These are phyloP conservation scores for Ginglymostoma cirratum DNA, from an alignment of 2,113 vertebrate species.

Conservation along the genomic window DNA sequence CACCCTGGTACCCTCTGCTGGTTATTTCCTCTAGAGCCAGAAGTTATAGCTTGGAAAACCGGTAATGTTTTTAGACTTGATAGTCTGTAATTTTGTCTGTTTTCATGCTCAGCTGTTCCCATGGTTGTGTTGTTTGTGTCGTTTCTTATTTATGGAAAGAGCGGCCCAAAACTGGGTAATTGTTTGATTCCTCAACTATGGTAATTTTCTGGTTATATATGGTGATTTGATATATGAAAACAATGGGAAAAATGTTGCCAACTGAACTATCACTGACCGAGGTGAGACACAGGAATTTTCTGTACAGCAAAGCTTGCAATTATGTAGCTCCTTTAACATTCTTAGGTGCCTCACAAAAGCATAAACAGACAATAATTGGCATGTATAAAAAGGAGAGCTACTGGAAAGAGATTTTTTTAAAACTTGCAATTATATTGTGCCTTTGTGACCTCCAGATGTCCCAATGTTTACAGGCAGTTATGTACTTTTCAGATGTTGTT, in stretches of 20 bases:
- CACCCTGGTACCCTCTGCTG: background rate
- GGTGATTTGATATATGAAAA: background rate
- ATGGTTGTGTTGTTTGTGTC: background rate
- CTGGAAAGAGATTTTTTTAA: background rate
- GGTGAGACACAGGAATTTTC: background rate
- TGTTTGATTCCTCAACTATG: background rate
- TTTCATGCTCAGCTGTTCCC: background rate
- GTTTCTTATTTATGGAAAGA: background rate
- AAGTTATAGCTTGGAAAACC: background rate
- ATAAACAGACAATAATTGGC: background rate
- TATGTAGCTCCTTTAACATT: background rate
- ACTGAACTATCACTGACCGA: background rate
- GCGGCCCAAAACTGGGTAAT: background rate
- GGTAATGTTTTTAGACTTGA: background rate
- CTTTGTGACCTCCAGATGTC: background rate
- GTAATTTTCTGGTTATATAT: background rate
- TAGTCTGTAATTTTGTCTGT: constrained; percentile 3
- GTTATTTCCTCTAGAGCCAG: background rate
- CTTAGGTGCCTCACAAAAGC: background rate
- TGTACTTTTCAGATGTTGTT: background rate
- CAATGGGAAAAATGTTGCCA: background rate
- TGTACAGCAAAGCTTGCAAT: background rate
- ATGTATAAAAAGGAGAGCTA: background rate
- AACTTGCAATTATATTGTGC: background rate
- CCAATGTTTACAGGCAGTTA: background rate